A percentile compares a stretch with the other conserved stretches of the same genome.
These are phyloP conservation scores for Xestia sexstrigata DNA, from an alignment of 2,888 invertebrate species.

Conservation along the genomic window DNA sequence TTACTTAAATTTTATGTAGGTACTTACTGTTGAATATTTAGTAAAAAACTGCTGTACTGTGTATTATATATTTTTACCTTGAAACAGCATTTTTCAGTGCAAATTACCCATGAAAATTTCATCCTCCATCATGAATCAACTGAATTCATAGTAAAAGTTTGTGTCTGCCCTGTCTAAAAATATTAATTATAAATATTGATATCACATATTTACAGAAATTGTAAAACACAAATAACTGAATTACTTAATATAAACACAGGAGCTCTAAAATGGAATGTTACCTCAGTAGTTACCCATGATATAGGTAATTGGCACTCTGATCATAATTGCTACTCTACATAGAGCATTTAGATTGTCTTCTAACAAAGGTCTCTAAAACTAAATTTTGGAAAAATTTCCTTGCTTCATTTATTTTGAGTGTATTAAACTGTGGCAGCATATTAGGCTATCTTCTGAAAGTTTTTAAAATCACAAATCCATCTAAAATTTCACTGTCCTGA, in stretches of 20 bases:
- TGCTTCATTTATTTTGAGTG: background rate
- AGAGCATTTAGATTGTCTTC: constrained; percentile 9
- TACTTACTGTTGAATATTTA: constrained; percentile 1
- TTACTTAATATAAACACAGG: background rate
- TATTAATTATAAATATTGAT: too few relatives aligned
- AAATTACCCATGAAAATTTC: background rate
- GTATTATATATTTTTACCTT: background rate
- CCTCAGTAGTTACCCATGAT: constrained; percentile 5
- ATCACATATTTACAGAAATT: background rate
- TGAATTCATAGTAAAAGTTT: background rate
- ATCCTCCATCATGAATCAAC: background rate
- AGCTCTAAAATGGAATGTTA: constrained; percentile 16
- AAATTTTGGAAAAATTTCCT: background rate
- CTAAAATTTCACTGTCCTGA: background rate
- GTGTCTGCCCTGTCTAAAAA: background rate
- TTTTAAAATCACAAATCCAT: background rate
- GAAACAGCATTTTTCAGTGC: background rate
- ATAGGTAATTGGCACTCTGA: constrained; percentile 33
- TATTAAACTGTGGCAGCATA: background rate
- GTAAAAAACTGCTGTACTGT: background rate
- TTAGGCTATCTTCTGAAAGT: background rate
- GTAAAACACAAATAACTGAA: background rate
- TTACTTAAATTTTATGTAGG: constrained; percentile 13
- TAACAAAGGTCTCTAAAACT: background rate
- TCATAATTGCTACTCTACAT: constrained; percentile 31